phyloP scores from a whole-genome alignment of 2,113 vertebrate genomes.

The Plecturocebus donacophilus region DNA sequence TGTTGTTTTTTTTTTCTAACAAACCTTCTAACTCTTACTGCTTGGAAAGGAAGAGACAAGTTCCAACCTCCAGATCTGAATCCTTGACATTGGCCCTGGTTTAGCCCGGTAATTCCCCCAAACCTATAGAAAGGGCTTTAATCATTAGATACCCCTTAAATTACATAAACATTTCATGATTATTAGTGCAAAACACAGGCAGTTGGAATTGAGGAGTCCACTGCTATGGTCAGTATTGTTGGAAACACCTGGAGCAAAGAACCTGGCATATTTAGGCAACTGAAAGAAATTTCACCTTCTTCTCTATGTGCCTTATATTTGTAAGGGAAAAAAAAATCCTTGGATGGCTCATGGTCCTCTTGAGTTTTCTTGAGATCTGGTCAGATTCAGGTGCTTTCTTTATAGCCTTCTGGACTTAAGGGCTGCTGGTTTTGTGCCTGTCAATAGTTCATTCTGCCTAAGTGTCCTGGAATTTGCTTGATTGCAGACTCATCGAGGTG shows the following conservation, averaged over 20 bases:
- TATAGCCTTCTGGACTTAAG: neutral
- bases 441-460: neutral
- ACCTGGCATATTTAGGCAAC: neutral
- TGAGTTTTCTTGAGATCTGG: conserved; percentile 19
- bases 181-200: neutral
- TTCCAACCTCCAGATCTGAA: neutral
- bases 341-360: neutral
- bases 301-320: neutral
- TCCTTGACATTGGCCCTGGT: neutral
- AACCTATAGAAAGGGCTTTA: neutral
- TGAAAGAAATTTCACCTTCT: neutral
- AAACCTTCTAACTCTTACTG: neutral
- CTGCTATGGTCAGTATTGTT: neutral
- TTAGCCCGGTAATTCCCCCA: neutral
- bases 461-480: conserved; percentile 29
- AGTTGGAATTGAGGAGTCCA: neutral
- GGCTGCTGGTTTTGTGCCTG: neutral
- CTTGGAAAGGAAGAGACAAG: neutral
- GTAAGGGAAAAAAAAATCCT: neutral
- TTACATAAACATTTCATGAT: neutral
- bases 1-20: neutral
- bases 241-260: neutral
- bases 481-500: neutral
- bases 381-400: neutral
- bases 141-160: neutral